Percentiles rank a stretch among this genome's conserved stretches.
Conservation (phyloP, 2,113 vertebrate genomes). For the Cyprinodon variegatus region DNA sequence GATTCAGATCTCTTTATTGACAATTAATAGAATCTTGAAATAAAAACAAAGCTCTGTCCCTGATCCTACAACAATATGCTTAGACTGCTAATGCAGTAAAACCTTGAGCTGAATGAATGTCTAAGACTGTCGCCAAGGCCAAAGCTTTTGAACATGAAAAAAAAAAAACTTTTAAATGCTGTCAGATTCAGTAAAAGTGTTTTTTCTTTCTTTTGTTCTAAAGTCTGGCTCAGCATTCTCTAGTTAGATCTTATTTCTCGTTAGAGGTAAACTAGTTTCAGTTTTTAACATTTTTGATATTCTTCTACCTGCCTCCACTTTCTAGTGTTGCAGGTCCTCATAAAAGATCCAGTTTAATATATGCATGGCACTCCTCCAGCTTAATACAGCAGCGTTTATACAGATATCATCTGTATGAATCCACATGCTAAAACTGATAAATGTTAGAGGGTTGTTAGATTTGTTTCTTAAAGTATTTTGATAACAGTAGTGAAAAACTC, state of each 20-base stretch:
- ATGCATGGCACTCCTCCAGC: not conserved
- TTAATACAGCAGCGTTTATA: not conserved
- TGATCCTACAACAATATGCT: not conserved
- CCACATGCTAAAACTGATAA: not conserved
- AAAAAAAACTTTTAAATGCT: not conserved
- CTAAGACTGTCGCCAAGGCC: not conserved
- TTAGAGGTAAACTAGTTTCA: not conserved
- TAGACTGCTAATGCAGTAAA: not conserved
- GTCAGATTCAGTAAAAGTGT: not conserved
- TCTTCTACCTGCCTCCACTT: slow-evolving; percentile 8
- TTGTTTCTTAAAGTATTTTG: not conserved
- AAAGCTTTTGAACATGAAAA: slow-evolving; percentile 1
- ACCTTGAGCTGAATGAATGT: not conserved
- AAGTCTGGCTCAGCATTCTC: not conserved
- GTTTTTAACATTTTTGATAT: slow-evolving; percentile 5
- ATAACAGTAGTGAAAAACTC: not conserved
- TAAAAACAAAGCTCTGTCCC: not conserved
- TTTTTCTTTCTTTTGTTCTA: not conserved
- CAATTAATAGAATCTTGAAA: not conserved
- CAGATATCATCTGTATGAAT: not conserved
- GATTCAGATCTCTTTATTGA: not conserved
- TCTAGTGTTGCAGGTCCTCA: slow-evolving; percentile 13
- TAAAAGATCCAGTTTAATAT: slow-evolving; percentile 38
- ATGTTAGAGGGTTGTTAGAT: not conserved
- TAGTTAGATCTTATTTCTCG: slow-evolving; percentile 11